Evolutionary conservation across 1,140 invertebrate species (phyloP).

Genomic region (Pteromalus puparum): DNA sequence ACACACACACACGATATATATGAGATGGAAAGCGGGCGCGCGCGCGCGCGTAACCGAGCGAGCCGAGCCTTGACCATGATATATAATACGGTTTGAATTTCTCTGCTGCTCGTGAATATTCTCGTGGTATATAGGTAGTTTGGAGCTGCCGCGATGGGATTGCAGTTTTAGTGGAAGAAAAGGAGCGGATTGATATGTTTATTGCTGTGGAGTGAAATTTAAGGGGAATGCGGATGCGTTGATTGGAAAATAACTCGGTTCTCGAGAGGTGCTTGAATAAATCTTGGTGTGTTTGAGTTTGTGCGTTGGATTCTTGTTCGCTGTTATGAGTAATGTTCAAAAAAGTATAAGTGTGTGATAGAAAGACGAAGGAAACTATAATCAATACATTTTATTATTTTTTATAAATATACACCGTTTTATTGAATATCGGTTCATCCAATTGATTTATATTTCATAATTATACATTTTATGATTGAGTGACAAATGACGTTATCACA

Average conservation of each 20-base stretch:
- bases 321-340: too few relatives aligned
- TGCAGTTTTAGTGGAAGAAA: background rate
- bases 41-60: background rate
- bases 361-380: too few relatives aligned
- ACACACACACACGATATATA: too few relatives aligned
- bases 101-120: background rate
- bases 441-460: too few relatives aligned
- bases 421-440: too few relatives aligned
- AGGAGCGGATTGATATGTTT: background rate
- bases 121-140: background rate
- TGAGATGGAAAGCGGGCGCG: background rate
- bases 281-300: too few relatives aligned
- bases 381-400: too few relatives aligned
- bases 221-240: background rate
- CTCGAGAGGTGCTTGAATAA: background rate
- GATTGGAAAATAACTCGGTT: background rate
- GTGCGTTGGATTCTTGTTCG: too few relatives aligned
- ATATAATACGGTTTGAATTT: constrained; percentile 16
- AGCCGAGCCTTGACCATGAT: constrained; percentile 6
- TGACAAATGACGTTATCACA: too few relatives aligned
- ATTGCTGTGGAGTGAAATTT: background rate
- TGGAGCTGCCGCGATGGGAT: background rate
- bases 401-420: too few relatives aligned
- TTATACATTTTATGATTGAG: too few relatives aligned
- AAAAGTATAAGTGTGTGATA: too few relatives aligned